Evolutionary conservation across 2,113 vertebrate genomes (phyloP).

Genomic region (Axis porcinus): DNA sequence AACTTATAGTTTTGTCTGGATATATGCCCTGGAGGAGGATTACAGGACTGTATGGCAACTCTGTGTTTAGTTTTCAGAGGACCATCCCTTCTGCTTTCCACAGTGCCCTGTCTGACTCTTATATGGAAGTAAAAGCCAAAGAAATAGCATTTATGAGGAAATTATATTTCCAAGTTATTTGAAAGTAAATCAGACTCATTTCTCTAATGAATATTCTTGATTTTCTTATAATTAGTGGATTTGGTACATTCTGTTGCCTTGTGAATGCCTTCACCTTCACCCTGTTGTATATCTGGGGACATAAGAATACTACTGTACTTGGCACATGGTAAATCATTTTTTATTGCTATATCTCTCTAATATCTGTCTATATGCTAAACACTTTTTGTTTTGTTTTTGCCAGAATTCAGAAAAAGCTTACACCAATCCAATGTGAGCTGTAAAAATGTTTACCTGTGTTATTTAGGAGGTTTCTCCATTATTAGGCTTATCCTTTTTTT

Average conservation of each 20-base stretch:
- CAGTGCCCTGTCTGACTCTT: neutral
- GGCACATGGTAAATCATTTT: neutral
- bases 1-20: neutral
- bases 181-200: neutral
- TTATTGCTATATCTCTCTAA: neutral
- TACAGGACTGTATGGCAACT: neutral
- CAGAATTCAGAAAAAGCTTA: neutral
- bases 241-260: neutral
- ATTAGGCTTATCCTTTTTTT: neutral
- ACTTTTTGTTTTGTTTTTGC: neutral
- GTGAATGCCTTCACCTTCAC: neutral
- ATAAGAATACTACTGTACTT: neutral
- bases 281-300: neutral
- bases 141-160: neutral
- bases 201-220: neutral
- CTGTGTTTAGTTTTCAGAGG: neutral
- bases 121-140: neutral
- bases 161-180: neutral
- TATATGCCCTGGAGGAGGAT: neutral
- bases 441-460: neutral
- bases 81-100: neutral
- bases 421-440: neutral
- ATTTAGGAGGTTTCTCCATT: neutral
- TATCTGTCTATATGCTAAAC: neutral
- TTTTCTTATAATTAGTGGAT: neutral